phyloP scores from a whole-genome alignment of 1,140 invertebrate species.

The Brachionus manjavacas region DNA sequence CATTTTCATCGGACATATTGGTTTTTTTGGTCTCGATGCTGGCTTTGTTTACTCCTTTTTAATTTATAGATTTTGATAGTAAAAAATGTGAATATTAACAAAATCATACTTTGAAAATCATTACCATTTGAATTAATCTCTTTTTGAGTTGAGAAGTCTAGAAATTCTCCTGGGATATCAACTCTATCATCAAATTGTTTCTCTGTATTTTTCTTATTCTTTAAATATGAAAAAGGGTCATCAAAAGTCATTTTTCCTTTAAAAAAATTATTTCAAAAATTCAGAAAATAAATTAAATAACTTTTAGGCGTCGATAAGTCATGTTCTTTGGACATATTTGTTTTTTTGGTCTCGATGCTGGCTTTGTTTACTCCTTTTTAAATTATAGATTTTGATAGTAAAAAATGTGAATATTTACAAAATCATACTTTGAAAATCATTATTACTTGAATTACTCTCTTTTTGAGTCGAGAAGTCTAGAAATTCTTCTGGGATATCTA shows the following conservation, averaged over 20 bases:
- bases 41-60: background rate
- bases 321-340: background rate
- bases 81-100: background rate
- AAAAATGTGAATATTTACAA: background rate
- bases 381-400: background rate
- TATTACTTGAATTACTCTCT: background rate
- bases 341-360: background rate
- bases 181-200: too few relatives aligned
- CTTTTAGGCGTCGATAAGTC: background rate
- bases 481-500: too few relatives aligned
- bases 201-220: background rate
- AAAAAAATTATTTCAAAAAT: background rate
- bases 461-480: too few relatives aligned
- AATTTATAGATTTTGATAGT: background rate
- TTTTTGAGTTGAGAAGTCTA: too few relatives aligned
- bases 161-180: too few relatives aligned
- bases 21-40: background rate
- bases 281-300: background rate
- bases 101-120: background rate
- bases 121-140: background rate
- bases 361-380: background rate
- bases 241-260: background rate
- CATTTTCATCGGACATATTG: background rate
- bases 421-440: background rate
- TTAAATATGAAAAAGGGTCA: background rate